Conservation (phyloP, 2,888 invertebrate species). For the Synergus gifuensis region DNA sequence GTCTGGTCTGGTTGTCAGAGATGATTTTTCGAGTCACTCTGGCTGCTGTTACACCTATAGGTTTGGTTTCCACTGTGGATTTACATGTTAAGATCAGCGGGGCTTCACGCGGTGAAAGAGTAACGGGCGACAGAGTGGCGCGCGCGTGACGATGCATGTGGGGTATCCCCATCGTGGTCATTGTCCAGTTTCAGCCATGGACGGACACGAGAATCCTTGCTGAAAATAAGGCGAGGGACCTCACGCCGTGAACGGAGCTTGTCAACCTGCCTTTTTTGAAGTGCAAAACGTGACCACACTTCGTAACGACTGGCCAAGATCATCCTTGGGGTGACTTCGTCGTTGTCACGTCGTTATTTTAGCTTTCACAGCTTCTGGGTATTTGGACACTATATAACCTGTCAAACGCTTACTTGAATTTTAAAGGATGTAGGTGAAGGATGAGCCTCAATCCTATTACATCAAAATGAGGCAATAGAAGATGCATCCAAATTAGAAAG, state of each 20-base stretch:
- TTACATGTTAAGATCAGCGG: slow-evolving; percentile 53
- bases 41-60: slow-evolving; percentile 16
- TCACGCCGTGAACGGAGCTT: slow-evolving; percentile 71
- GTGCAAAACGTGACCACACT: slow-evolving; percentile 64
- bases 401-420: slow-evolving; percentile 5
- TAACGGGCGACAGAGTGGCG: slow-evolving; percentile 67
- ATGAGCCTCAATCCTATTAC: neutral
- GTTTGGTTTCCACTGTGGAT: slow-evolving; percentile 41
- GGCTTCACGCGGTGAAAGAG: slow-evolving; percentile 64
- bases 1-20: slow-evolving; percentile 17
- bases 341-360: slow-evolving; percentile 58
- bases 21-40: slow-evolving; percentile 37
- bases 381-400: slow-evolving; percentile 26
- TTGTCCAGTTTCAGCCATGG: slow-evolving; percentile 62
- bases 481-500: no score
- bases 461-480: no score
- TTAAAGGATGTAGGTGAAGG: neutral
- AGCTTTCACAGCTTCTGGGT: slow-evolving; percentile 41
- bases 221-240: slow-evolving; percentile 67
- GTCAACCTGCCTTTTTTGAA: slow-evolving; percentile 61
- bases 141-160: slow-evolving; percentile 69
- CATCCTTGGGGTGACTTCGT: slow-evolving; percentile 51
- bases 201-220: slow-evolving; percentile 61
- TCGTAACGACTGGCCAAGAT: slow-evolving; percentile 55
- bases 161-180: slow-evolving; percentile 60